phyloP scores from a whole-genome alignment of 2,797 vertebrate genomes.

The Acanthornis magna region DNA sequence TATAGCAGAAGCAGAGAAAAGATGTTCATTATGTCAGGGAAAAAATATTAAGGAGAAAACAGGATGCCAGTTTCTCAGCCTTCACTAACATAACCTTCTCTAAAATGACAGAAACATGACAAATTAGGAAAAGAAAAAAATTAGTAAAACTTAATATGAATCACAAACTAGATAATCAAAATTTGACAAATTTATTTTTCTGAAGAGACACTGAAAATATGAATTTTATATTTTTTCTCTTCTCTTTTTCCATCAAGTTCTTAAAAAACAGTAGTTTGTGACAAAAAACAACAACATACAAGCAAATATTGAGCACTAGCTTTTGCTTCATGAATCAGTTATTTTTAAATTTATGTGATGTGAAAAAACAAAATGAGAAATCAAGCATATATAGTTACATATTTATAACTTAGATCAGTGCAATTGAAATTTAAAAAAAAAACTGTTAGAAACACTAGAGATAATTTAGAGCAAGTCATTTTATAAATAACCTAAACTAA shows the following conservation, averaged over 20 bases:
- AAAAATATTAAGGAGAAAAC: conserved; percentile 59
- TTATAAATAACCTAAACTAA: conserved; percentile 9
- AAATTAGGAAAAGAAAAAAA: not conserved
- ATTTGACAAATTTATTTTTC: not conserved
- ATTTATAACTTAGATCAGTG: not conserved
- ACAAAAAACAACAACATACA: not conserved
- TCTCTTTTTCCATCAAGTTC: not conserved
- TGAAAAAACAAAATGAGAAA: not conserved
- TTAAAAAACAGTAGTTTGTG: not conserved
- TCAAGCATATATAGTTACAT: not conserved
- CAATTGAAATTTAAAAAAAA: not conserved
- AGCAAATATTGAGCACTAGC: not conserved
- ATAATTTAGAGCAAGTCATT: not conserved
- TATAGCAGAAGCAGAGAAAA: conserved; percentile 44
- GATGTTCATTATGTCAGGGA: conserved; percentile 55
- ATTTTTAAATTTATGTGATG: not conserved
- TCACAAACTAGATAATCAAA: not conserved
- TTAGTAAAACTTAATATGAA: not conserved
- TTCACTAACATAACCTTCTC: not conserved
- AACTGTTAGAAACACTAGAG: not conserved
- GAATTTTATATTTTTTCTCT: not conserved
- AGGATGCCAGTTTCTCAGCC: conserved; percentile 40
- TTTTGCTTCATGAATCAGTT: not conserved
- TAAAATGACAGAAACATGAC: conserved; percentile 29
- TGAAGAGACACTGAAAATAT: not conserved